Evolutionary conservation across 1,140 invertebrate species (phyloP), one percentile per base, ranked within the genome.

Genomic region (Drosophila auraria): DNA sequence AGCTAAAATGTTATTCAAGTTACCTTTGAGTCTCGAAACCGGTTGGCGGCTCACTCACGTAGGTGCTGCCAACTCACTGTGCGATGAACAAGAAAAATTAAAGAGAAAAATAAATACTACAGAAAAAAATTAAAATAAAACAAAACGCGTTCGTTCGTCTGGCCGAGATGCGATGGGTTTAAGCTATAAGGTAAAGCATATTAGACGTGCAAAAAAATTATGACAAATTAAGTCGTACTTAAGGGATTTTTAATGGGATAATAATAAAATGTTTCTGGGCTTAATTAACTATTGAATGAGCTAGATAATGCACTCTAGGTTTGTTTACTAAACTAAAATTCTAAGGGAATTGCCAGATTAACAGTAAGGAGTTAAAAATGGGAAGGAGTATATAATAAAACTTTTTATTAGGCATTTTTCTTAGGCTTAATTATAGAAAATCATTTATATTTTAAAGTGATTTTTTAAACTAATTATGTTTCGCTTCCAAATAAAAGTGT

Each of bases 1-100:
- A 73, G 68, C 50, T 62, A 53, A 78, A 78, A 78, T 78, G 75
- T 78, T 78, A 78, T 78, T 78, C 74, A 78, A 78, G 75, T 78
- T 78, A 78, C 75, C 75, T 78, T 78, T 78, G 75, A 45, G 74
- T 61, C 64, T 61, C 47, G 45, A 78, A 78, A 78, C 75, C 75
- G 75, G 75, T 78, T 78, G 44, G 65, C 51, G 75, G 76, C 44
- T 76, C 76, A 40, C 54, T 57, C 54, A 81, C 63, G 79, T 78
- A 82, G 74, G 78, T 69, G 73, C 77, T 80, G 81, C 82, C 82
- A 84, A 83, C 64, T 61, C 64, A 53, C 62, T 68, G 38, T 38
- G 44, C 66, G 61, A 51, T 47, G 36, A 78, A 44, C 51, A 45
- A 78, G 38, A 61, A 78, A 60, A 51, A 58, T 44, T 15, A 57